phyloP scores from a whole-genome alignment of 2,888 invertebrate genomes.

The Dicranocentrus wangi region DNA sequence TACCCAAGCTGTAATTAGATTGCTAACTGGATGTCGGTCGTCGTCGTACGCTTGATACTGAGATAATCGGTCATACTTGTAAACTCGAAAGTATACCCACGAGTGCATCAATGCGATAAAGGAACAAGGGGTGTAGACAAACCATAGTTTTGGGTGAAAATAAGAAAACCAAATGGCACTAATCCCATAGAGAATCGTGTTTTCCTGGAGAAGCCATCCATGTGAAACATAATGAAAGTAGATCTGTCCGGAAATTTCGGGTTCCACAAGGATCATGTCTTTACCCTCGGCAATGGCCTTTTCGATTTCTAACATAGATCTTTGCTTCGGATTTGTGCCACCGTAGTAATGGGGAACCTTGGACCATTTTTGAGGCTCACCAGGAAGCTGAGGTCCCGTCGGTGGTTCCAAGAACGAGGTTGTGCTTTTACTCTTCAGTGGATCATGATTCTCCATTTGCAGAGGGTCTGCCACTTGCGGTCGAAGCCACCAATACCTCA shows the following conservation, averaged over 20 bases:
- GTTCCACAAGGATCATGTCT: slow-evolving; percentile 31
- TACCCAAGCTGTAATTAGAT: slow-evolving; percentile 42
- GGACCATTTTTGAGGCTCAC: neutral
- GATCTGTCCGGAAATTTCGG: slow-evolving; percentile 20
- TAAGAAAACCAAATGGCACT: slow-evolving; percentile 6
- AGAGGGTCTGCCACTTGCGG: slow-evolving; percentile 13
- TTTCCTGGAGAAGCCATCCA: slow-evolving; percentile 47
- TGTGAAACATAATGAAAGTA: slow-evolving; percentile 31
- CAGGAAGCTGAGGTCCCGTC: slow-evolving; percentile 11
- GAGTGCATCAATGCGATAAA: slow-evolving; percentile 28
- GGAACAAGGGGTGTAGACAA: slow-evolving; percentile 26
- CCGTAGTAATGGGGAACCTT: slow-evolving; percentile 17
- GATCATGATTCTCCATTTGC: neutral
- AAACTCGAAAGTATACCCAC: slow-evolving; percentile 36
- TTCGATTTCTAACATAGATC: slow-evolving; percentile 28
- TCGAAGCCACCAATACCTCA: slow-evolving; percentile 48
- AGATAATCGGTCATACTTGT: slow-evolving; percentile 48
- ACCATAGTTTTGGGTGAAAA: slow-evolving; percentile 27
- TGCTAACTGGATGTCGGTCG: slow-evolving; percentile 42
- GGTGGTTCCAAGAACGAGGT: slow-evolving; percentile 13
- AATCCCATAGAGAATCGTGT: slow-evolving; percentile 23
- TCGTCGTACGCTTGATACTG: slow-evolving; percentile 52
- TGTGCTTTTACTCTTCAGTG: neutral
- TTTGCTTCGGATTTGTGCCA: neutral
- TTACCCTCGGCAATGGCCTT: slow-evolving; percentile 26